A percentile compares a stretch with the other conserved stretches of the same genome.
Conservation (phyloP, 2,888 invertebrate species). For the Spodoptera littoralis region DNA sequence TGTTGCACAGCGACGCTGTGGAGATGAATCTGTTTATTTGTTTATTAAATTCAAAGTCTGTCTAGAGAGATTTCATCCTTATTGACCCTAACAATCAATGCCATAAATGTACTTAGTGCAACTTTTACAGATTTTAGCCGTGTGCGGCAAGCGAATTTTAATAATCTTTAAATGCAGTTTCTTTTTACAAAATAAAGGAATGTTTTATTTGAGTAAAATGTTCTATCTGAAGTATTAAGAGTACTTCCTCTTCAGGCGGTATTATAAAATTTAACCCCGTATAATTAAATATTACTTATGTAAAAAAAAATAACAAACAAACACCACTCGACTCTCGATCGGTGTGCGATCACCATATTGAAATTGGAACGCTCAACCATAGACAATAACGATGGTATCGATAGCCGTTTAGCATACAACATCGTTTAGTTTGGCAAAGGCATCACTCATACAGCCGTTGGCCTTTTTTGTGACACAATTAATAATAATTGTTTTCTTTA, state of each 20-base stretch:
- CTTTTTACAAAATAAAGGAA: too few species aligned
- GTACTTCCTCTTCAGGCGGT: too few species aligned
- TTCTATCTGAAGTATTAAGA: too few species aligned
- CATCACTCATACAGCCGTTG: slow-evolving; percentile 43
- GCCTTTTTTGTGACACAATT: slow-evolving; percentile 48
- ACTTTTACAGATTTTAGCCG: too few species aligned
- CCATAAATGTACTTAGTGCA: too few species aligned
- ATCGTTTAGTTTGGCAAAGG: slow-evolving; percentile 79
- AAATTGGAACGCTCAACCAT: slow-evolving; percentile 83
- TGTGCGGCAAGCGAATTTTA: too few species aligned
- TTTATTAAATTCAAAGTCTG: slow-evolving; percentile 2
- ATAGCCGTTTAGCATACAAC: slow-evolving; percentile 86
- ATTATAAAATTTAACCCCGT: too few species aligned
- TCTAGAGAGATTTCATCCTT: too few species aligned
- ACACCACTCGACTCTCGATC: slow-evolving; percentile 52
- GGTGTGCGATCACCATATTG: slow-evolving; percentile 80
- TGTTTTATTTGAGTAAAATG: too few species aligned
- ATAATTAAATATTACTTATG: too few species aligned
- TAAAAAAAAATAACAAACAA: slow-evolving; percentile 12
- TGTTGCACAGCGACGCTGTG: slow-evolving; percentile 61
- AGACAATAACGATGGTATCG: slow-evolving; percentile 88
- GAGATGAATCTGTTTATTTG: slow-evolving; percentile 52
- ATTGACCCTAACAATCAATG: too few species aligned
- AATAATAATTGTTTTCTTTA: slow-evolving; percentile 32
- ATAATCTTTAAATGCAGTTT: too few species aligned